Evolutionary conservation across 2,888 invertebrate species (phyloP).

Genomic region (Mythimna pallens): DNA sequence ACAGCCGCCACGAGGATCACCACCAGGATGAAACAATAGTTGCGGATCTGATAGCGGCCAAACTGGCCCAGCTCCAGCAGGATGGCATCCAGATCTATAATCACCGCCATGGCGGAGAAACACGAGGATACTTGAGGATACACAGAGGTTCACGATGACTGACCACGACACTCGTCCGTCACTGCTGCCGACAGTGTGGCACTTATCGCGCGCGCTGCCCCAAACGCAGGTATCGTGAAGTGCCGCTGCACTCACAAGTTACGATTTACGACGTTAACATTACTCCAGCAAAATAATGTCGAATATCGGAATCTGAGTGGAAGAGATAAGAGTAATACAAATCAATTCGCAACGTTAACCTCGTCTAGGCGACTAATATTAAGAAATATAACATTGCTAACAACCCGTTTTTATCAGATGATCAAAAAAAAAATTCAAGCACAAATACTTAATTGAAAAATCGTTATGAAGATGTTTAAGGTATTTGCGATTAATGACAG

Average conservation of each 20-base stretch:
- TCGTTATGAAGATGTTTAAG: too few species aligned
- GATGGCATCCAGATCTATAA: conserved; percentile 72
- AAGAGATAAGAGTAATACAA: too few species aligned
- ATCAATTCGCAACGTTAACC: too few species aligned
- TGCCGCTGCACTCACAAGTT: conserved; percentile 25
- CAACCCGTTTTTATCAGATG: too few species aligned
- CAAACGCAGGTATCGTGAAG: conserved; percentile 32
- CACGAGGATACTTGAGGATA: not conserved
- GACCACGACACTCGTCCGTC: conserved; percentile 42
- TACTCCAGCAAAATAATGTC: too few species aligned
- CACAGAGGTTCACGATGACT: conserved; percentile 7
- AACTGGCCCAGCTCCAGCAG: conserved; percentile 82
- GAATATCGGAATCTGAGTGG: too few species aligned
- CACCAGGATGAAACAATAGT: conserved; percentile 83
- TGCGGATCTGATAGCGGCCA: conserved; percentile 84
- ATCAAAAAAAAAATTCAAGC: too few species aligned
- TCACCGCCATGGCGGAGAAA: conserved; percentile 40
- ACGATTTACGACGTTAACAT: not conserved
- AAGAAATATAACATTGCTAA: too few species aligned
- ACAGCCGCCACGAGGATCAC: conserved; percentile 86
- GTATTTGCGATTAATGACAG: conserved; percentile 2
- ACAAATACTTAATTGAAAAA: too few species aligned
- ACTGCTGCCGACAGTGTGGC: conserved; percentile 37
- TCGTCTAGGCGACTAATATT: too few species aligned
- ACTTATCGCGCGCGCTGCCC: conserved; percentile 34